Evolutionary conservation across 2,113 vertebrate genomes (phyloP).

Genomic region (Prionailurus bengalensis): DNA sequence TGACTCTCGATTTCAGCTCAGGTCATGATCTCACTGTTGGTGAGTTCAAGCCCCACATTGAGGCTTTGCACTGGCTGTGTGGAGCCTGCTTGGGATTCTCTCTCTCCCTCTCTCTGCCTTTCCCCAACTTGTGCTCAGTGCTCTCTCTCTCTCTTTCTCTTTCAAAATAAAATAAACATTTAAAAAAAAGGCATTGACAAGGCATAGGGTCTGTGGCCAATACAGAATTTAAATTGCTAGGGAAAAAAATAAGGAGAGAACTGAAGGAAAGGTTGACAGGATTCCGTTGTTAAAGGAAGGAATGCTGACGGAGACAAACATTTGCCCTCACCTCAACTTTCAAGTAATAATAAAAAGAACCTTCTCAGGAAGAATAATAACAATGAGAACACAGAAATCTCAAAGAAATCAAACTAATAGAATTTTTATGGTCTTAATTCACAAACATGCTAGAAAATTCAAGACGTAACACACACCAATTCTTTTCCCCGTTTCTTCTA

Average conservation of each 20-base stretch:
- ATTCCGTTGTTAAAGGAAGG: background rate
- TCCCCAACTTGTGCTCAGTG: too few relatives aligned
- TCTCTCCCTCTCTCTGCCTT: too few relatives aligned
- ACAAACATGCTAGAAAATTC: background rate
- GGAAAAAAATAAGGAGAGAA: slow-evolving; percentile 28
- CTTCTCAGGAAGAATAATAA: background rate
- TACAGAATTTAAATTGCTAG: background rate
- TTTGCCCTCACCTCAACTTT: background rate
- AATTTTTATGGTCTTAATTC: background rate
- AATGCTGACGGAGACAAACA: background rate
- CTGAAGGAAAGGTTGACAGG: background rate
- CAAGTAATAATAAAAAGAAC: background rate
- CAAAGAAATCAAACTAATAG: slow-evolving; percentile 1
- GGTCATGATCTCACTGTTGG: too few relatives aligned
- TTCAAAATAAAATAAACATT: too few relatives aligned
- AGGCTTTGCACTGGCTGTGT: too few relatives aligned
- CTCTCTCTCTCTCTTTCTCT: too few relatives aligned
- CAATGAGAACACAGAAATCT: background rate
- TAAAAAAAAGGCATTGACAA: background rate
- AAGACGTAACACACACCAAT: background rate
- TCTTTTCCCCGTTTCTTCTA: background rate
- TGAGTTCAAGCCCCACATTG: too few relatives aligned
- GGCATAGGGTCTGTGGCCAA: background rate
- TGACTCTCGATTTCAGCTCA: too few relatives aligned
- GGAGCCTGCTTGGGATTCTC: too few relatives aligned